Base-by-base conservation (phyloP, 35 echinoderm and acorn worm genomes). In the Chiridota heheva region DNA sequence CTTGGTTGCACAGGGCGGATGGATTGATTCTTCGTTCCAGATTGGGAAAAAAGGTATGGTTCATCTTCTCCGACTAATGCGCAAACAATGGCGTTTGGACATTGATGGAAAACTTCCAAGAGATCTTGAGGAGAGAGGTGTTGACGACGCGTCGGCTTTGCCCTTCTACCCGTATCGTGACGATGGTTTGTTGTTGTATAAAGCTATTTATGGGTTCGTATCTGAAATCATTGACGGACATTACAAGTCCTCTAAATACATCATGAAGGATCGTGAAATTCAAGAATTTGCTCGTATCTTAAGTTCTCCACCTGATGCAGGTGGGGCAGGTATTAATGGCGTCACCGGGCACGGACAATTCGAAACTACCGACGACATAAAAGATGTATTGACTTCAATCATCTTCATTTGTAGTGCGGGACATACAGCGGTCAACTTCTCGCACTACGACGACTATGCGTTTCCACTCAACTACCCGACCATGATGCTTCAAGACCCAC, bases 161-260 rank as follows among this genome's bases (percentile, higher is more conserved):
- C 91, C 91, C 20, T 58, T 78, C 48, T 94, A 94, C 56, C 55
- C 84, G 49, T 94, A 88, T 51, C 63, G 91, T 15, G 91, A 94
- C 37, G 91, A 94, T 73, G 91, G 79, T 22, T 24, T 88, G 28
- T 42, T 88, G 59, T 40, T 88, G 16, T 76, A 85, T 37, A 59
- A 71, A 1, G 85, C 91, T 36, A 89, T 94, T 20, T 30, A 36
- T 13, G 42, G 72, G 5, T 94, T 79, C 42, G 91, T 89, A 12
- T 49, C 18, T 20, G 45, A 44, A 8, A 73, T 94, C n/a, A 80
- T 89, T 27, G 44, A 46, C 28, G 57, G 17, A 12, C 67, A 73
- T 27, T 85, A 85, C 37, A 67, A 53, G n/a, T 67, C 60, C 4
- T 32, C 68, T 0, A 42, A 74, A 2, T 67, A 83, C 32, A 67